Percentiles rank a stretch among this genome's conserved stretches.
Evolutionary conservation across 2,888 invertebrate genomes (phyloP).

Genomic region (Hymenopus coronatus): DNA sequence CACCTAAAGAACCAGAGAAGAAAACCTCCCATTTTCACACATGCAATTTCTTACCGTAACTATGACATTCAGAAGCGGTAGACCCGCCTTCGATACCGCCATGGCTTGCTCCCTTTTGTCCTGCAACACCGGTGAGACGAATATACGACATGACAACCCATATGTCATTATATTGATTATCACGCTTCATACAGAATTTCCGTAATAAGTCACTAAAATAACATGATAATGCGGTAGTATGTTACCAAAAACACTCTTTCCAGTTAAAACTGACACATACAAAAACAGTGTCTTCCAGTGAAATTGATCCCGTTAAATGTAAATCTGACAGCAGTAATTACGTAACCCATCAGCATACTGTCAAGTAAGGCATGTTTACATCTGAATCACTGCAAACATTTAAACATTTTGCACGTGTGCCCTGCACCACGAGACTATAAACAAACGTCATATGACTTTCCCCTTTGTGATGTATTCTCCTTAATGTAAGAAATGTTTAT

Average conservation of each 20-base stretch:
- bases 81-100: background rate
- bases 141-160: background rate
- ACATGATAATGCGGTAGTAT: background rate
- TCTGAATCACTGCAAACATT: background rate
- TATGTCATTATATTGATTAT: background rate
- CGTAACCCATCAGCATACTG: background rate
- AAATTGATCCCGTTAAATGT: background rate
- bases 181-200: background rate
- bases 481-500: background rate
- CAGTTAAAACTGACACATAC: background rate
- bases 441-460: background rate
- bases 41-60: constrained; percentile 9
- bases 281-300: background rate
- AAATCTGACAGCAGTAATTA: background rate
- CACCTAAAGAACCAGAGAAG: background rate
- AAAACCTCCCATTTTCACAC: background rate
- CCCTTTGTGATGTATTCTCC: background rate
- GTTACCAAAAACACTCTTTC: background rate
- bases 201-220: background rate
- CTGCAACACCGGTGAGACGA: constrained; percentile 8
- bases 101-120: constrained; percentile 13
- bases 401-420: background rate
- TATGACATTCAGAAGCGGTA: constrained; percentile 6
- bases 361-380: background rate
- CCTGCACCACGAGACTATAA: background rate